Base-by-base conservation (phyloP, 2,797 vertebrate species). In the Loriculus beryllinus region DNA sequence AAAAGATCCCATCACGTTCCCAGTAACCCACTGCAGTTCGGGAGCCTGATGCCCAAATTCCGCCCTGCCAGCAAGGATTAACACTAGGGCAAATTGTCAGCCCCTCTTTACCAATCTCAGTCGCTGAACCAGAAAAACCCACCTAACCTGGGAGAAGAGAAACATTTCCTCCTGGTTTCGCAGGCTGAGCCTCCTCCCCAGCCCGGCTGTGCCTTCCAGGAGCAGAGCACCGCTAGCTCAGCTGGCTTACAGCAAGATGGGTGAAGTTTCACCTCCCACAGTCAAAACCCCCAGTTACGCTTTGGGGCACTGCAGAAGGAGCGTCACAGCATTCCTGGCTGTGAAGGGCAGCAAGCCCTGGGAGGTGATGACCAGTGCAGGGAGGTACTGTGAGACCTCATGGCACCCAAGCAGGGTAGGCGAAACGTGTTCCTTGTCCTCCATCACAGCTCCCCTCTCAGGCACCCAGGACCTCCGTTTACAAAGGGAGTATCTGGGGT, bases 401-500 rank as follows among this genome's bases (percentile, higher is more conserved):
- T 0, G 2, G 81, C 21, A 76, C 45, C 5, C 16, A 57, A 62
- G 21, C 1, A 1, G 14, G 6, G 5, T 0, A 31, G 21, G 26
- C 4, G 7, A 68, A 47, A 68, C 0, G 3, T 7, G 7, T 3
- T 68, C n/a, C 43, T 85, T 3, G 0, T 7, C 21, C 15, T 79
- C 35, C 75, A 51, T 3, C 4, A 0, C 18, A 86, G 40, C 10
- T 64, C n/a, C 2, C 10, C 13, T 10, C 3, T 3, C n/a, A 22
- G 29, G 17, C 12, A 39, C 22, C 10, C 51, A 62, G 39, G 12
- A 74, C 7, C 29, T 22, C 31, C 33, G 48, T 68, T n/a, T 39
- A 59, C 62, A 54, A 85, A 68, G 14, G 8, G 31, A 82, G 23
- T 7, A 17, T 22, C 37, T 48, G 21, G 10, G 14, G 4, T 62